Evolutionary conservation across 2,888 invertebrate species (phyloP).

Genomic region (Agonopterix subpropinquella): DNA sequence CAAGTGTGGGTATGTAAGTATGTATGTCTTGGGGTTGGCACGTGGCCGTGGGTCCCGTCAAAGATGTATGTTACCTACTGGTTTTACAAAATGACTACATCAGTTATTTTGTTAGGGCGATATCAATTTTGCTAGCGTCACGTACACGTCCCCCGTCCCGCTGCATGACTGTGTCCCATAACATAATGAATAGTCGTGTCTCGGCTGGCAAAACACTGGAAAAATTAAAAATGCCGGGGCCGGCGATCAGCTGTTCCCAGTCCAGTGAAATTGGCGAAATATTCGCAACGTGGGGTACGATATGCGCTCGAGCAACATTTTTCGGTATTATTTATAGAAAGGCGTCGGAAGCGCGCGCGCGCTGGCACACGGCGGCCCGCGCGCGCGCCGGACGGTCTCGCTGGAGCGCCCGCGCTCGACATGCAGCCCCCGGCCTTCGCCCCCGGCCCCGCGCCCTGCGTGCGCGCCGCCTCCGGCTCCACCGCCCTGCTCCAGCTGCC

Average conservation of each 20-base stretch:
- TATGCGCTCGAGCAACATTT: slow-evolving; percentile 61
- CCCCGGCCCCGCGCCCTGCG: slow-evolving; percentile 36
- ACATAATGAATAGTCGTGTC: too few relatives aligned
- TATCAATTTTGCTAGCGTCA: too few relatives aligned
- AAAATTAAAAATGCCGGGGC: neutral
- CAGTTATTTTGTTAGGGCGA: too few relatives aligned
- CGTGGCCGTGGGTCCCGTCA: too few relatives aligned
- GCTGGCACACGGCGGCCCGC: slow-evolving; percentile 61
- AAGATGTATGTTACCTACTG: too few relatives aligned
- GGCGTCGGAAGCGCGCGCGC: slow-evolving; percentile 53
- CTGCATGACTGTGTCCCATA: too few relatives aligned
- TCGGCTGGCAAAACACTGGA: too few relatives aligned
- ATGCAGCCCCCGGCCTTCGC: slow-evolving; percentile 65
- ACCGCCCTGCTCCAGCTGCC: slow-evolving; percentile 42
- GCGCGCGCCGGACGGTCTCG: slow-evolving; percentile 58
- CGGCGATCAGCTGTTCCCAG: slow-evolving; percentile 19
- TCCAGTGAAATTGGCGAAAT: slow-evolving; percentile 53
- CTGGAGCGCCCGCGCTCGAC: slow-evolving; percentile 56
- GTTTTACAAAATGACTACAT: too few relatives aligned
- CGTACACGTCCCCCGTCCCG: too few relatives aligned
- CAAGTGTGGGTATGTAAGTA: too few relatives aligned
- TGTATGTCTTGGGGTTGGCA: too few relatives aligned
- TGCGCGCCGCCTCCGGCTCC: slow-evolving; percentile 54
- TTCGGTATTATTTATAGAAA: slow-evolving; percentile 73
- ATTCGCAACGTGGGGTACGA: slow-evolving; percentile 41